Evolutionary conservation across 30 jellyfish, hydroid and myxozoan genomes (phyloP), one percentile per base, ranked within the genome.

Genomic region (Cassiopea andromeda): DNA sequence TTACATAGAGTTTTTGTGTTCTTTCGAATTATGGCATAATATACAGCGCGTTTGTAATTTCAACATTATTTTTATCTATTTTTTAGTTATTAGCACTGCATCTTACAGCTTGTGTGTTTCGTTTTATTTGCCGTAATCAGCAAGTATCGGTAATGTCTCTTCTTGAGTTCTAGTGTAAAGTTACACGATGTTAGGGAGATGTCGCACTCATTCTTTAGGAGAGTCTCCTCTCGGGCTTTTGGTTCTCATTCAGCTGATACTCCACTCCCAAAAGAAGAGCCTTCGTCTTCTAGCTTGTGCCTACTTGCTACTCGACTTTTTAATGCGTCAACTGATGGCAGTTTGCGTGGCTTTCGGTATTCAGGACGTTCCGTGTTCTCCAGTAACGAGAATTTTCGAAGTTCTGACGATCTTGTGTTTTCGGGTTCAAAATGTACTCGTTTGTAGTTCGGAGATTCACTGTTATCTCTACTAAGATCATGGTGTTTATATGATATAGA

Each of bases 211-310:
- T 54, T 6, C 64, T 10, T 27, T 54, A 10, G 64, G 10, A 54
- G 12, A 54, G 7, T 54, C 12, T 6, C 64, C 64, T 54, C 64
- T 10, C 7, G 12, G 64, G 10, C 64, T 54, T 3, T 3, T 3
- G 64, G 64, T 64, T 1, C 17, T 58, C 64, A 90, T 44, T 91
- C 97, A 6, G 87, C 94, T 8, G 97, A 91, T 1, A 95, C 99
- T 60, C 99, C 97, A 48, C 98, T 89, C 17, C 98, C 99, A 85
- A 91, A 91, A 47, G 99, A 95, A 69, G 99, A 95, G 1, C 99
- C 98, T 43, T 90, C 99, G 27, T 95, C 99, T 84, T 95, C 98
- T 45, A 95, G 81, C 19, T 80, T 87, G 76, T 95, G 97, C 66
- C 99, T 80, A 44, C 94, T 86, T 18, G 89, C 75, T 47, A 95